phyloP scores from a whole-genome alignment of 2,113 vertebrate species.

The Seriola rivoliana region DNA sequence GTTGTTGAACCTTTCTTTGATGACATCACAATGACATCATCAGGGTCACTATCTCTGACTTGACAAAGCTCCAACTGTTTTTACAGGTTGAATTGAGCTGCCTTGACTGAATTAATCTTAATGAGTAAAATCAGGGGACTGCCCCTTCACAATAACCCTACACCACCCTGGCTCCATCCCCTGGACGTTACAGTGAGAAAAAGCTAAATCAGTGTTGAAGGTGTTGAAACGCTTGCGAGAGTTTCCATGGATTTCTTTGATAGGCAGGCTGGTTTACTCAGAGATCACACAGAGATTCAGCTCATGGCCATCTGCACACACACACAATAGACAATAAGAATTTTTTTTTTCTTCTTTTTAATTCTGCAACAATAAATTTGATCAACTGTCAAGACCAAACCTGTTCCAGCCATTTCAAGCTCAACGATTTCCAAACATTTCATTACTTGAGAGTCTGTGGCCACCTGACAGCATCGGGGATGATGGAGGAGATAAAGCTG shows the following conservation, averaged over 20 bases:
- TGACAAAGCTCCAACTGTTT: no score
- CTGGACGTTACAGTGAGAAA: not conserved
- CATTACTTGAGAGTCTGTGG: constrained; percentile 38
- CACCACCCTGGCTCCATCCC: not conserved
- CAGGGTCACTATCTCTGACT: no score
- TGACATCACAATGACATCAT: no score
- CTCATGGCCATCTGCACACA: constrained; percentile 50
- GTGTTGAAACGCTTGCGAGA: constrained; percentile 36
- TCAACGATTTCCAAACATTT: constrained; percentile 27
- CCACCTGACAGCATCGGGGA: constrained; percentile 19
- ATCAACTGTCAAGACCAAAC: constrained; percentile 41
- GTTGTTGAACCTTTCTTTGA: no score
- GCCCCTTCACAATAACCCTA: not conserved
- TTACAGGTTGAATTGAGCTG: no score
- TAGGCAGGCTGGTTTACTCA: constrained; percentile 47
- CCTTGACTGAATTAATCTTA: not conserved
- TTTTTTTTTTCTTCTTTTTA: not conserved
- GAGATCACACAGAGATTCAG: constrained; percentile 29
- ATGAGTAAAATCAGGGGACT: not conserved
- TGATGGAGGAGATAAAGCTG: not conserved
- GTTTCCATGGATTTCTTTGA: constrained; percentile 46
- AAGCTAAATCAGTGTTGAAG: constrained; percentile 23
- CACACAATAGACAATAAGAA: constrained; percentile 11
- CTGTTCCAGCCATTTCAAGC: constrained; percentile 20
- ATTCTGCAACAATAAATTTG: constrained; percentile 41